Conservation (phyloP, 92 coral and sea anemone genomes). For the Phenganax stokvisi region DNA sequence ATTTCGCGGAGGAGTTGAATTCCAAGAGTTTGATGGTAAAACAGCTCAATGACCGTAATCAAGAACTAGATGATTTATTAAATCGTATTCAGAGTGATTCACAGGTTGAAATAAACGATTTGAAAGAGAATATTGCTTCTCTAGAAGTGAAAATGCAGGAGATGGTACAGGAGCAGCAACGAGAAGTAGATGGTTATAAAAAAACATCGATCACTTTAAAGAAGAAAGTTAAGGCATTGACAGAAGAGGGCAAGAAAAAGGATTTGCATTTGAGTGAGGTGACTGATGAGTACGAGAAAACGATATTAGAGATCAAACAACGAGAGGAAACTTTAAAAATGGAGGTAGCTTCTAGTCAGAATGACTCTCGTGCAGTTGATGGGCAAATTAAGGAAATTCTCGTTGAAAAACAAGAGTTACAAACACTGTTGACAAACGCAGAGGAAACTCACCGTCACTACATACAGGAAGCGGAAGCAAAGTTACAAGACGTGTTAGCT, state of each 20-base stretch:
- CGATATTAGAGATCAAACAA: slow-evolving; percentile 58
- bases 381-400: slow-evolving; percentile 65
- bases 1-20: slow-evolving; percentile 14
- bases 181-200: slow-evolving; percentile 45
- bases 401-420: slow-evolving; percentile 67
- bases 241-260: slow-evolving; percentile 68
- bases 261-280: slow-evolving; percentile 51
- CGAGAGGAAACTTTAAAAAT: slow-evolving; percentile 67
- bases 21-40: slow-evolving; percentile 53
- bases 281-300: slow-evolving; percentile 54
- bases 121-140: slow-evolving; percentile 42
- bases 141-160: slow-evolving; percentile 53
- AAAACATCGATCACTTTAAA: slow-evolving; percentile 38
- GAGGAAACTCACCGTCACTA: slow-evolving; percentile 57
- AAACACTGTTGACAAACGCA: slow-evolving; percentile 48
- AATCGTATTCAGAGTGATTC: slow-evolving; percentile 57
- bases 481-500: slow-evolving; percentile 47
- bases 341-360: slow-evolving; percentile 62
- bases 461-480: slow-evolving; percentile 52
- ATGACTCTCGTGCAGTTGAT: slow-evolving; percentile 70
- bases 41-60: slow-evolving; percentile 54
- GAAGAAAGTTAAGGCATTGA: slow-evolving; percentile 59
- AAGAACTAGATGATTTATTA: slow-evolving; percentile 55
- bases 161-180: slow-evolving; percentile 53
- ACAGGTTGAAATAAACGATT: slow-evolving; percentile 49